Conservation (phyloP, 2,797 vertebrate species). For the Remorina albescens region DNA sequence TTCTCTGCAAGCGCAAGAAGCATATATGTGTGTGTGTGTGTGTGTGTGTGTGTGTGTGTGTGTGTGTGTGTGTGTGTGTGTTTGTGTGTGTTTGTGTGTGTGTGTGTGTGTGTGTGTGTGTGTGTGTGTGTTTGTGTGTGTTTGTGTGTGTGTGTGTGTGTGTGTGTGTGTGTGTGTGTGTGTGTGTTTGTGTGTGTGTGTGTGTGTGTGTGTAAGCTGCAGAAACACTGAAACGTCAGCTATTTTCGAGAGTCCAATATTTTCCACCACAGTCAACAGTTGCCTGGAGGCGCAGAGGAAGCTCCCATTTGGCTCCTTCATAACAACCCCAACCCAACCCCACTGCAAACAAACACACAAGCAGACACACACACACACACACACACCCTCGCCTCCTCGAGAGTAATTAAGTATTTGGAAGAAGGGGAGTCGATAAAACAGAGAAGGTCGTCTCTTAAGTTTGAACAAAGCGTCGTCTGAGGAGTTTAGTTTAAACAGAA, state of each 20-base stretch:
- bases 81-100: slow-evolving; percentile 13
- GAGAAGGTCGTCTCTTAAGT: slow-evolving; percentile 34
- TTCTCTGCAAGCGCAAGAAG: no score
- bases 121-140: slow-evolving; percentile 28
- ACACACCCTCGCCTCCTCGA: slow-evolving; percentile 14
- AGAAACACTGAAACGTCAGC: slow-evolving; percentile 64
- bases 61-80: background rate
- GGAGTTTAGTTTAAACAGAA: slow-evolving; percentile 42
- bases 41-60: slow-evolving; percentile 4
- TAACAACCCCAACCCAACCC: slow-evolving; percentile 7
- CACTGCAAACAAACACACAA: slow-evolving; percentile 38
- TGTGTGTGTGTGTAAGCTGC: slow-evolving; percentile 18
- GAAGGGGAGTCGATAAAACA: slow-evolving; percentile 54
- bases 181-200: slow-evolving; percentile 13
- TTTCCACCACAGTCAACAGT: slow-evolving; percentile 75
- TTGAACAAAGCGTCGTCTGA: slow-evolving; percentile 36
- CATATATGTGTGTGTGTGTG: no score
- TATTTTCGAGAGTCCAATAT: slow-evolving; percentile 71
- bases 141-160: no score
- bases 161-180: no score
- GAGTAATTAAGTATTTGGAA: slow-evolving; percentile 63
- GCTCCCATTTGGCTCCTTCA: slow-evolving; percentile 63
- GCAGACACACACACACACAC: background rate
- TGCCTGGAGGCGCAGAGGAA: slow-evolving; percentile 68
- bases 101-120: no score